These are phyloP conservation scores for Eristalis intricaria DNA, from an alignment of 2,888 invertebrate species.

Conservation along the genomic window DNA sequence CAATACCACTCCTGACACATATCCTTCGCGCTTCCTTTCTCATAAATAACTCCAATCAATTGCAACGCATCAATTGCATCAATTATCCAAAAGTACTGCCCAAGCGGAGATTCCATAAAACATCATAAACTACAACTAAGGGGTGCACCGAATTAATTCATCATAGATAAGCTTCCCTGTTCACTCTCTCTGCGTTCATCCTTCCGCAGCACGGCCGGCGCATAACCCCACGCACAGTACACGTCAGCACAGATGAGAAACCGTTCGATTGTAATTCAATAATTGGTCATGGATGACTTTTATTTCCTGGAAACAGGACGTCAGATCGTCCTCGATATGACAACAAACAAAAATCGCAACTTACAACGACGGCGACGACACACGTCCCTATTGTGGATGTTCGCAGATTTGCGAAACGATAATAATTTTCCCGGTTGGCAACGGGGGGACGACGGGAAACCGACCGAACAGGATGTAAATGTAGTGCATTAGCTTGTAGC, in stretches of 20 bases:
- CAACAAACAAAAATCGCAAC: slow-evolving; percentile 61
- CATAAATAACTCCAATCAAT: slow-evolving; percentile 68
- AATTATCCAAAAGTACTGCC: slow-evolving; percentile 66
- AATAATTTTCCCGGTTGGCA: slow-evolving; percentile 50
- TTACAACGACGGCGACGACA: slow-evolving; percentile 35
- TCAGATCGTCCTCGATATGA: slow-evolving; percentile 59
- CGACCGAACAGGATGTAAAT: slow-evolving; percentile 63
- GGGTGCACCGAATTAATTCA: slow-evolving; percentile 48
- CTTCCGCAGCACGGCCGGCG: background rate
- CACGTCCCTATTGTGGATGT: slow-evolving; percentile 38
- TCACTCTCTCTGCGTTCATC: background rate
- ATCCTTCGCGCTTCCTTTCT: slow-evolving; percentile 4
- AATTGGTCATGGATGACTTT: slow-evolving; percentile 80
- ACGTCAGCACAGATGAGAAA: slow-evolving; percentile 48
- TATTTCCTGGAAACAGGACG: slow-evolving; percentile 76
- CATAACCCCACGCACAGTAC: slow-evolving; percentile 20
- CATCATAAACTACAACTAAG: slow-evolving; percentile 45
- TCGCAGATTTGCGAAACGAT: slow-evolving; percentile 70
- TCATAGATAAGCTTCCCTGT: slow-evolving; percentile 58
- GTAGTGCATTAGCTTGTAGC: slow-evolving; percentile 71
- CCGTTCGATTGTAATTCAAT: slow-evolving; percentile 78
- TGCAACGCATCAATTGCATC: slow-evolving; percentile 67
- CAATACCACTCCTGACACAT: slow-evolving; percentile 19
- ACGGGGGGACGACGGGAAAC: slow-evolving; percentile 4
- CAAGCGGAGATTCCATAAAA: slow-evolving; percentile 64